Evolutionary conservation across 2,113 vertebrate species (phyloP).

Genomic region (Ahaetulla prasina): DNA sequence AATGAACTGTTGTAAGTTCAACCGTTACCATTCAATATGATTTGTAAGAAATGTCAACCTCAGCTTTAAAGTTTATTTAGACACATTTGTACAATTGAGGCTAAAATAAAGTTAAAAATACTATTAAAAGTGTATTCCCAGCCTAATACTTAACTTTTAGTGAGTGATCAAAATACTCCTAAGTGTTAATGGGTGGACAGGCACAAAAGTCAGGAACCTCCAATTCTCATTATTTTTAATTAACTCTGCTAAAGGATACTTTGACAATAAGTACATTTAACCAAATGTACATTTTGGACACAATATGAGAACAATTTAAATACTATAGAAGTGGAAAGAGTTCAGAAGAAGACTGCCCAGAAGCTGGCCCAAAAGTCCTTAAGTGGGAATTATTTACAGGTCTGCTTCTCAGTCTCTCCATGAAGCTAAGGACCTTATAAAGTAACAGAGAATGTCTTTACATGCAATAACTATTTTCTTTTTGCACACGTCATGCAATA

Average conservation of each 20-base stretch:
- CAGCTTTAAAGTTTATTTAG: background rate
- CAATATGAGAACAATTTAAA: background rate
- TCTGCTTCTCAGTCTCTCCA: too few species aligned
- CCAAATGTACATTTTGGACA: background rate
- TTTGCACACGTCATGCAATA: background rate
- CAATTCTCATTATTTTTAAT: background rate
- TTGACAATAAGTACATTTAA: background rate
- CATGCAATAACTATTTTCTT: background rate
- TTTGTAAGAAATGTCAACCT: background rate
- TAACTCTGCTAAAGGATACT: background rate
- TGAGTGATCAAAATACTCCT: background rate
- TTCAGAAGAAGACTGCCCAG: background rate
- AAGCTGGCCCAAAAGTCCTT: background rate
- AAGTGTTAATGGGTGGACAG: background rate
- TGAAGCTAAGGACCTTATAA: background rate
- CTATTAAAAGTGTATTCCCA: background rate
- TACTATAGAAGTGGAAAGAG: background rate
- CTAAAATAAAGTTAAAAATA: constrained; percentile 21
- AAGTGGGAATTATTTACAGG: background rate
- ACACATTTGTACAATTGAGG: constrained; percentile 3
- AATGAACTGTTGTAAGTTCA: background rate
- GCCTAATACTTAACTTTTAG: background rate
- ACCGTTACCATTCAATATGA: constrained; percentile 27
- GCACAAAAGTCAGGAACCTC: background rate
- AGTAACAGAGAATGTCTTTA: background rate